Evolutionary conservation across 2,888 invertebrate species (phyloP), one percentile per base, ranked within the genome.

Genomic region (Peribatodes rhomboidaria): DNA sequence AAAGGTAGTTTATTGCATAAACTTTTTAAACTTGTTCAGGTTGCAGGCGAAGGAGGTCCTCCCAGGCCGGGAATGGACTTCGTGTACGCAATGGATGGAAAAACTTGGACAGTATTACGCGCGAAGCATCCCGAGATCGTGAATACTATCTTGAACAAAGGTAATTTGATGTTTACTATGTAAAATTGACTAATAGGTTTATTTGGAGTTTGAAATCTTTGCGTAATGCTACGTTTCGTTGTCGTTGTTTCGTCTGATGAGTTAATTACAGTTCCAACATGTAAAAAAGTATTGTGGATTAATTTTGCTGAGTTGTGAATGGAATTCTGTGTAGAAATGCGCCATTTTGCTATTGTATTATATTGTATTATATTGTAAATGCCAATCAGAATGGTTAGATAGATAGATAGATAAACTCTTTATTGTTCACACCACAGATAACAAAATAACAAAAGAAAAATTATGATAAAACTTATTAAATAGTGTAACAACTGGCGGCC

Each of bases 21-120:
- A 8, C 41, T 16, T 41, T 10, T 44, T 44, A 10, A 41, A 16
- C 35, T 58, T 69, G 61, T 9, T 76, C 71, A 94, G 91, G 89
- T 93, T 7, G 85, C 93, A 0, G 93, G 92, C 10, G 93, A 93
- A 71, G 90, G 91, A 7, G 84, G 88, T 3, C 86, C 85, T 0
- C 91, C 93, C 0, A 88, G 89, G 68, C 67, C 87, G 50, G 76
- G 93, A 7, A 82, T 89, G 66, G 92, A 93, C n/a, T 94, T 91
- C 67, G 94, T 94, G 59, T 93, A 96, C 61, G 96, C 96, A 0
- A 80, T 96, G 70, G 96, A 96, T 67, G 96, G 96, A 8, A 95
- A 95, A 81, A 96, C 97, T 0, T 98, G 98, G 97, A 94, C 94
- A 18, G 93, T 95, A 53, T 88, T 98, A 39, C 94, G 95, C 39